Evolutionary conservation across 2,888 invertebrate species (phyloP).

Genomic region (Megastigmus dorsalis): DNA sequence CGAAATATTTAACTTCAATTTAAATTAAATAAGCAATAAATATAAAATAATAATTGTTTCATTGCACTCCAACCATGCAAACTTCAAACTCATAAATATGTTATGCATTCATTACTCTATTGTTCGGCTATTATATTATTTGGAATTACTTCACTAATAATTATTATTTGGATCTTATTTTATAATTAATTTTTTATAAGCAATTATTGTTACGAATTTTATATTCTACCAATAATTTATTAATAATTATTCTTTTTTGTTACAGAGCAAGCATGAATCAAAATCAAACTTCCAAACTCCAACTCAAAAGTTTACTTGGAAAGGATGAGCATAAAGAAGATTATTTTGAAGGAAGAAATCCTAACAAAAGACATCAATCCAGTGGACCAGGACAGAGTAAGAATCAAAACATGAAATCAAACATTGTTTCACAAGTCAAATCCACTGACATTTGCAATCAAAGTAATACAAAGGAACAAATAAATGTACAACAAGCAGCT

Average conservation of each 20-base stretch:
- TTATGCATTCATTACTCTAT: too few species aligned
- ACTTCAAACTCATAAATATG: too few species aligned
- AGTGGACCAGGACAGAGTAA: background rate
- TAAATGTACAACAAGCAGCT: background rate
- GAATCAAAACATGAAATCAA: background rate
- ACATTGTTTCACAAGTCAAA: too few species aligned
- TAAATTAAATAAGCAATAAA: too few species aligned
- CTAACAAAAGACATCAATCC: background rate
- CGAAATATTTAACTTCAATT: too few species aligned
- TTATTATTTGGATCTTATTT: background rate
- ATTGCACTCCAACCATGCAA: too few species aligned
- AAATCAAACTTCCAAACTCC: background rate
- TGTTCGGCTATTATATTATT: too few species aligned
- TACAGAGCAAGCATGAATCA: background rate
- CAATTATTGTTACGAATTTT: background rate
- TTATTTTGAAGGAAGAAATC: conserved; percentile 22
- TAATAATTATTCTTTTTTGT: conserved; percentile 20
- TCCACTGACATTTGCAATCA: background rate
- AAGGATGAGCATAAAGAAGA: conserved; percentile 9
- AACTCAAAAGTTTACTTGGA: conserved; percentile 2
- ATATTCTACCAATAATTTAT: background rate
- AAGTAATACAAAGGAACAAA: background rate
- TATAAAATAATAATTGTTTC: too few species aligned
- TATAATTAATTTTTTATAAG: background rate
- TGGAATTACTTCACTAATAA: background rate